A percentile compares a stretch with the other conserved stretches of the same genome.
Evolutionary conservation across 2,113 vertebrate genomes (phyloP).

Genomic region (Actinemys pallida): DNA sequence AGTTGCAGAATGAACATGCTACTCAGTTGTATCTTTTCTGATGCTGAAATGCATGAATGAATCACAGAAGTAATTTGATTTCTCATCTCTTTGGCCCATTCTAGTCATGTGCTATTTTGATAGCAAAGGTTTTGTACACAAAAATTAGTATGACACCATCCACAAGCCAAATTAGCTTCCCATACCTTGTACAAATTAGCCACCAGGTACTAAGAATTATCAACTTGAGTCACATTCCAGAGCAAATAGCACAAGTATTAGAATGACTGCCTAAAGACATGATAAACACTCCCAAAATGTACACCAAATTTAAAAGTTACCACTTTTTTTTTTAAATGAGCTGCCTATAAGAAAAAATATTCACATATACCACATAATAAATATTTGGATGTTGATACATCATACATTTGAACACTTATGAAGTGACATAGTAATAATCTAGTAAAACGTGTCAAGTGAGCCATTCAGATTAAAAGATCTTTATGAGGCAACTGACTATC

Average conservation of each 20-base stretch:
- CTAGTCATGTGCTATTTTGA: background rate
- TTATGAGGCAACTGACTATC: background rate
- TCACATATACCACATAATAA: background rate
- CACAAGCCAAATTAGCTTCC: background rate
- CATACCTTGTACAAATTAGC: background rate
- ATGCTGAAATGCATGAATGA: too few species aligned
- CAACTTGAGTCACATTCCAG: background rate
- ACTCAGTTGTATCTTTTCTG: background rate
- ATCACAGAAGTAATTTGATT: background rate
- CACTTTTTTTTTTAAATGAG: background rate
- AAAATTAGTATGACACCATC: rapidly evolving
- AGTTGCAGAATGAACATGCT: background rate
- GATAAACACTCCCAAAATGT: background rate
- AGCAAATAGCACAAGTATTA: background rate
- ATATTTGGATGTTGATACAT: background rate
- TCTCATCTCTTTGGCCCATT: background rate
- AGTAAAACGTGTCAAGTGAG: background rate
- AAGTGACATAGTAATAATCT: background rate
- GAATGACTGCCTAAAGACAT: background rate
- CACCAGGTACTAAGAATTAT: background rate
- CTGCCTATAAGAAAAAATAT: background rate
- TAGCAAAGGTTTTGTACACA: background rate
- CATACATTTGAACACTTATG: background rate
- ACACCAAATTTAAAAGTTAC: background rate
- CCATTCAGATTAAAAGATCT: background rate